Base-by-base conservation (phyloP, 1,140 invertebrate species). In the Aphidius ervi region DNA sequence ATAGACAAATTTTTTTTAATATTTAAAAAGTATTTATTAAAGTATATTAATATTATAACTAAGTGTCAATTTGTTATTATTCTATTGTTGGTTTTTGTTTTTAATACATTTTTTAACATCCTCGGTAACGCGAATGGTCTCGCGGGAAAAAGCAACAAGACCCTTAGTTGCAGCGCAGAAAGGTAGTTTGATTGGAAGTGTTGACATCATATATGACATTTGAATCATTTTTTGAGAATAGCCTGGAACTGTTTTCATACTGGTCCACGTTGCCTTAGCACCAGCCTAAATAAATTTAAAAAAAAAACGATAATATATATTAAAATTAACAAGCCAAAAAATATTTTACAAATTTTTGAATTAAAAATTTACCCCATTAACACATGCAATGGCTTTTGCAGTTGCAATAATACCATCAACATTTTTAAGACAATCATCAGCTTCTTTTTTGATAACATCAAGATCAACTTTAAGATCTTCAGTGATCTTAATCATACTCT, bases 321-420 rank as follows among this genome's bases (percentile, higher is more conserved):
- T 46, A 64, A 56, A 7, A 9, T 9, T 10, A 43, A 48, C 3
- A 6, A 48, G 16, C 1, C 6, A 5, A 10, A n/a, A 20, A 48
- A 31, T 10, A 20, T 2, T 48, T 2, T 9, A 6, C 3, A n/a
- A 48, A n/a, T 48, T 20, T 10, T 48, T 9, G 46, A 5, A 48
- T 5, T 5, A 10, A 16, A 6, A 2, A 48, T 10, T 48, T 48
- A n/a, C 10, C 46, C n/a, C 4, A 55, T 68, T 67, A n/a, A 67
- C 40, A 50, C 73, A 74, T 10, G 56, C 63, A 9, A 68, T 42
- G 20, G 68, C 69, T 42, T 64, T 55, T 31, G 49, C 52, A 39
- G 61, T 62, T 5, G 46, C 10, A 2, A n/a, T 31, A 0, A 65
- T 5, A 40, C 65, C 69, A 3, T 67, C 47, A 7, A 69, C 31